These are phyloP conservation scores for Drosophila leontia DNA, from an alignment of 1,140 invertebrate genomes.

Conservation along the genomic window DNA sequence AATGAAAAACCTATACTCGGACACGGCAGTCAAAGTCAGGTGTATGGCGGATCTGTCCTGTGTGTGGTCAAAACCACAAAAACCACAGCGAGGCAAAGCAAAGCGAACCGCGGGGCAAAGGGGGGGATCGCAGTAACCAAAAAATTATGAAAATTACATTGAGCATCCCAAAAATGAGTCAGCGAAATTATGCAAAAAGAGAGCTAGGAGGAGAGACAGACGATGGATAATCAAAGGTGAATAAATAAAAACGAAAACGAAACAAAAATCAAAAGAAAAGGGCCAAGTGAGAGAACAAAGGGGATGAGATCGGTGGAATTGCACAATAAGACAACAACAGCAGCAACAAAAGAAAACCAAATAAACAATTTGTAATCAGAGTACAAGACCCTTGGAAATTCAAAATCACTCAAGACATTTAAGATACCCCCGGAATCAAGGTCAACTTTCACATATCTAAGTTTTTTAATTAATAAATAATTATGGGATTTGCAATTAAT, in stretches of 20 bases:
- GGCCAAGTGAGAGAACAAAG: conserved; percentile 1
- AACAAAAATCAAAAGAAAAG: conserved; percentile 14
- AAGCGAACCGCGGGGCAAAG: background rate
- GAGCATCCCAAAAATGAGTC: conserved; percentile 52
- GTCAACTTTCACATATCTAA: background rate
- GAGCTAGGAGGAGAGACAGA: conserved; percentile 19
- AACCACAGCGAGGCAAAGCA: conserved; percentile 14
- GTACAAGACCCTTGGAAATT: conserved; percentile 10
- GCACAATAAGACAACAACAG: conserved; percentile 43
- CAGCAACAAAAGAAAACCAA: background rate
- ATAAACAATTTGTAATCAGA: conserved; percentile 9
- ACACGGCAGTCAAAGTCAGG: conserved; percentile 36
- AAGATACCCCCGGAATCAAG: background rate
- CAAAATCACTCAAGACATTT: background rate
- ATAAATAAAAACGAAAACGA: conserved; percentile 57
- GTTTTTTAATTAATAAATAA: conserved; percentile 1
- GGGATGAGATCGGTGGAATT: conserved; percentile 26
- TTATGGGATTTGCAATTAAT: background rate
- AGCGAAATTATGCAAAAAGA: conserved; percentile 68
- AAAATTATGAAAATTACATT: conserved; percentile 50
- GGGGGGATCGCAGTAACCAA: conserved; percentile 8
- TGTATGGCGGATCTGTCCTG: conserved; percentile 5
- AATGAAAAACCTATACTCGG: conserved; percentile 37
- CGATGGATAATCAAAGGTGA: conserved; percentile 45
- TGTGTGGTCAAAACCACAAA: conserved; percentile 45